These are phyloP conservation scores for Drosophila grimshawi DNA, from an alignment of 1,140 invertebrate genomes.

Conservation along the genomic window DNA sequence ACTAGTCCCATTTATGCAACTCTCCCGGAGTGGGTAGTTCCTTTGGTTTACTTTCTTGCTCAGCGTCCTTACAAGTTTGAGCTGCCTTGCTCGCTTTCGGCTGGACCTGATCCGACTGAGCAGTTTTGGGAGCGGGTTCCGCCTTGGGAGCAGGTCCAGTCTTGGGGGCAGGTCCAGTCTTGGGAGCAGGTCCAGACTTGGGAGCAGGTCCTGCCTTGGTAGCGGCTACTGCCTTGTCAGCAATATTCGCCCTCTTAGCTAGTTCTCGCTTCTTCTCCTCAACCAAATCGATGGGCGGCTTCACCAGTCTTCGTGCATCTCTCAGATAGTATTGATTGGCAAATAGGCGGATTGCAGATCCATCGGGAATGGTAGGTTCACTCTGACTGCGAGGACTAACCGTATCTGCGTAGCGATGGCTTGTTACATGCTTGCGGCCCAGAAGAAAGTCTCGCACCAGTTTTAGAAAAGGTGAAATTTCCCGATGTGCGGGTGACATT, in stretches of 20 bases:
- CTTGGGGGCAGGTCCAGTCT: slow-evolving; percentile 10
- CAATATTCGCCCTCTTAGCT: neutral
- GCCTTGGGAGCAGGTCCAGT: neutral
- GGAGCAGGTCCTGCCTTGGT: neutral
- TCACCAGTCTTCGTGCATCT: slow-evolving; percentile 37
- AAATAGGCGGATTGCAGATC: slow-evolving; percentile 1
- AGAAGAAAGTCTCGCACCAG: slow-evolving; percentile 60
- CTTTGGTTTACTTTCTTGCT: neutral
- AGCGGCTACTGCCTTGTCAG: neutral
- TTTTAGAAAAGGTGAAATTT: slow-evolving; percentile 55
- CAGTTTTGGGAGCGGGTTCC: neutral
- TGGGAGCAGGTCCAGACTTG: neutral
- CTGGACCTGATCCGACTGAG: neutral
- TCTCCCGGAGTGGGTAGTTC: slow-evolving; percentile 44
- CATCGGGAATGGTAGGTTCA: slow-evolving; percentile 18
- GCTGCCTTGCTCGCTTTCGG: neutral
- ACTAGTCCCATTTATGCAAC: slow-evolving; percentile 52
- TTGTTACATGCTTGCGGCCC: slow-evolving; percentile 49
- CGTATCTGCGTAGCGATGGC: slow-evolving; percentile 41
- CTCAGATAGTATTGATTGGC: slow-evolving; percentile 47
- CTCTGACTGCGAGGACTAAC: slow-evolving; percentile 33
- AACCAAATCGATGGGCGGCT: slow-evolving; percentile 49
- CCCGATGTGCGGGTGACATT: slow-evolving; percentile 61
- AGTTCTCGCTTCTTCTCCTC: slow-evolving; percentile 14
- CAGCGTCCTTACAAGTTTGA: neutral